A percentile compares a stretch with the other conserved stretches of the same genome.
Evolutionary conservation across 2,113 vertebrate species (phyloP).

Genomic region (Prietella phreatophila): DNA sequence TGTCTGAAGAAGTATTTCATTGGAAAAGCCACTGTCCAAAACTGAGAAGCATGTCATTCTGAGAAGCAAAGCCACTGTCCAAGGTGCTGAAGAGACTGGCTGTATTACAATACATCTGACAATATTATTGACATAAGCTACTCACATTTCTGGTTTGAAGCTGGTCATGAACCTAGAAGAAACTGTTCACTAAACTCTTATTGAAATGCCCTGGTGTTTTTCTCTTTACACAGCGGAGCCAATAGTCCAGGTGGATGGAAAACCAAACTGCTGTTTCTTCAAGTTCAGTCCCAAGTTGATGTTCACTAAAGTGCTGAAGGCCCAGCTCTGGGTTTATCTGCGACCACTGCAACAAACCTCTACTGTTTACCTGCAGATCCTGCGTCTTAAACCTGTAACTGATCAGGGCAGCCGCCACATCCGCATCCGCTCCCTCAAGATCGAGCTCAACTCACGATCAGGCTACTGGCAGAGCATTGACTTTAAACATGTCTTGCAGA

Average conservation of each 20-base stretch:
- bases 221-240: conserved; percentile 82
- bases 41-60: neutral
- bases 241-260: conserved; percentile 91
- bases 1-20: neutral
- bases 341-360: conserved; percentile 89
- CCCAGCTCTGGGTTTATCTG: conserved; percentile 96
- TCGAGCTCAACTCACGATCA: conserved; percentile 87
- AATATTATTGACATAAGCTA: neutral
- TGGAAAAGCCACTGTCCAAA: conserved; percentile 7
- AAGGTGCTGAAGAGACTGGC: conserved; percentile 35
- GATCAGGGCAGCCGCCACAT: conserved; percentile 93
- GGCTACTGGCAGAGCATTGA: conserved; percentile 99
- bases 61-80: conserved; percentile 30
- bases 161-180: neutral
- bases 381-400: conserved; percentile 90
- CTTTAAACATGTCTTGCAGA: conserved; percentile 98
- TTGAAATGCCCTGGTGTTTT: conserved; percentile 36
- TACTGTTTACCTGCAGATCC: conserved; percentile 96
- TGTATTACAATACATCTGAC: conserved; percentile 1
- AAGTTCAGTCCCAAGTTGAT: conserved; percentile 98
- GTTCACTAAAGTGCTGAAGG: conserved; percentile 98
- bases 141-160: neutral
- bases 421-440: conserved; percentile 95
- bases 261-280: conserved; percentile 95
- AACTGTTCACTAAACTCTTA: neutral